phyloP scores from a whole-genome alignment of 2,888 invertebrate genomes.

The Bombylius major region DNA sequence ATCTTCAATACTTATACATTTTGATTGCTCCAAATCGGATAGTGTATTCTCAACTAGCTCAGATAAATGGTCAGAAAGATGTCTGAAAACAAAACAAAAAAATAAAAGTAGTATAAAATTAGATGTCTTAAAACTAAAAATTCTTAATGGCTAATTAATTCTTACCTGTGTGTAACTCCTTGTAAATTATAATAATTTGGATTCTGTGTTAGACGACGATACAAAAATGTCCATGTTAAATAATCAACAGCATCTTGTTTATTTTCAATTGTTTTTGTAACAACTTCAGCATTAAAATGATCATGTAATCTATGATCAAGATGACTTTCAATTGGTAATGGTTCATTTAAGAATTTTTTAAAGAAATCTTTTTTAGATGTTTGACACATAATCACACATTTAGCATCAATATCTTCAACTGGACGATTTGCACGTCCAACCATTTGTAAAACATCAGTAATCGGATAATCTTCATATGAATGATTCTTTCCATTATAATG shows the following conservation, averaged over 20 bases:
- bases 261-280: conserved; percentile 98
- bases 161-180: conserved; percentile 73
- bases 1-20: conserved; percentile 95
- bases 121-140: background rate
- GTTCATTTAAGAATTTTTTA: conserved; percentile 94
- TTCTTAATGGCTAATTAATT: background rate
- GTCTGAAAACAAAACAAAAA: conserved; percentile 41
- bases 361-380: conserved; percentile 97
- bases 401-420: conserved; percentile 78
- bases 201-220: conserved; percentile 93
- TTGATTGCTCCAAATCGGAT: conserved; percentile 86
- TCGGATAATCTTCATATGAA: conserved; percentile 94
- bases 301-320: conserved; percentile 96
- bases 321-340: conserved; percentile 94
- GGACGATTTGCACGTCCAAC: conserved; percentile 92
- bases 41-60: conserved; percentile 95
- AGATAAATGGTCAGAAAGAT: conserved; percentile 94
- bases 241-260: conserved; percentile 99
- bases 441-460: conserved; percentile 97
- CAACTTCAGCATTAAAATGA: conserved; percentile 99
- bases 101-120: background rate
- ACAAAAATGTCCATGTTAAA: conserved; percentile 97
- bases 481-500: conserved; percentile 72
- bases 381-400: conserved; percentile 94
- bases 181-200: conserved; percentile 99